Conservation (phyloP, 2,888 invertebrate genomes). For the Meloe dianella region DNA sequence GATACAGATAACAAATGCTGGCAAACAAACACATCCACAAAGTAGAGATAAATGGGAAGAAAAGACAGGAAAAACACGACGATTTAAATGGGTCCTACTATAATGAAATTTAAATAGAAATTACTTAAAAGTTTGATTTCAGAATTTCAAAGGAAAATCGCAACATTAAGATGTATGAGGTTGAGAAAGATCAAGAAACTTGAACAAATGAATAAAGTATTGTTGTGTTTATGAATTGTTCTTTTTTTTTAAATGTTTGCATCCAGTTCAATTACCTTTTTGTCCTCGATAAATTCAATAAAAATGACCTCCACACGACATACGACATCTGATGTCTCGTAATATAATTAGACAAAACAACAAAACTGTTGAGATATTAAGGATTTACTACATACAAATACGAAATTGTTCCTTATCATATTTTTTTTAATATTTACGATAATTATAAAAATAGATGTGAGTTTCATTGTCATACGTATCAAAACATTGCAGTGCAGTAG, state of each 20-base stretch:
- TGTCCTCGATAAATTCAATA: slow-evolving; percentile 4
- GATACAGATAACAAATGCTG: too few relatives aligned
- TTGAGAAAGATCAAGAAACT: neutral
- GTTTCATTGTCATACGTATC: too few relatives aligned
- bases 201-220: neutral
- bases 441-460: neutral
- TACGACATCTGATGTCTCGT: neutral
- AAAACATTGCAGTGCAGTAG: neutral
- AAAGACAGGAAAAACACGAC: too few relatives aligned
- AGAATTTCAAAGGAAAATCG: neutral
- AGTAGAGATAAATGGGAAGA: too few relatives aligned
- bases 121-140: neutral
- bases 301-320: neutral
- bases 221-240: neutral
- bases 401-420: neutral
- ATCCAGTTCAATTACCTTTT: neutral
- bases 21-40: too few relatives aligned
- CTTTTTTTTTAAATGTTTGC: neutral
- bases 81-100: too few relatives aligned
- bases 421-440: neutral
- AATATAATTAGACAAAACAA: neutral
- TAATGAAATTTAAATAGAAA: too few relatives aligned
- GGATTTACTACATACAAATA: neutral
- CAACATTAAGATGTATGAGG: neutral
- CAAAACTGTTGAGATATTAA: neutral